Evolutionary conservation across 2,113 vertebrate genomes (phyloP).

Genomic region (Xiphias gladius): DNA sequence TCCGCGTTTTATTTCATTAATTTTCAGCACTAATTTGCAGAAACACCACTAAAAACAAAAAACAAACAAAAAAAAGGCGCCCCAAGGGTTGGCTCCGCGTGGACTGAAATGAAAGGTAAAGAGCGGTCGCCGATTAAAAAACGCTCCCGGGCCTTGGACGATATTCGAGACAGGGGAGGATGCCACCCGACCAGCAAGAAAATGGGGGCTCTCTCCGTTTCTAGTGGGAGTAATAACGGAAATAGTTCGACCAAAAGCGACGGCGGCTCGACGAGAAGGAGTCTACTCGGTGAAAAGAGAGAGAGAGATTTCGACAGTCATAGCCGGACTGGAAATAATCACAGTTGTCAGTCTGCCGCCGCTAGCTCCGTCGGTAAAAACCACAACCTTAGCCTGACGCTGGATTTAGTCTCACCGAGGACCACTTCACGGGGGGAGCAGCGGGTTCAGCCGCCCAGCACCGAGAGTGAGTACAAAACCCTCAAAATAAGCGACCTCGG

Average conservation of each 20-base stretch:
- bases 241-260: conserved; percentile 87
- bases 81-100: conserved; percentile 44
- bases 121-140: conserved; percentile 97
- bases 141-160: conserved; percentile 93
- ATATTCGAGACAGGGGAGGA: conserved; percentile 90
- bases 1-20: conserved; percentile 33
- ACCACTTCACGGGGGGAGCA: conserved; percentile 82
- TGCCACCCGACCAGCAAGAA: conserved; percentile 91
- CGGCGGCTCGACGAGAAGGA: conserved; percentile 86
- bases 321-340: conserved; percentile 87
- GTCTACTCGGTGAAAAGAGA: conserved; percentile 89
- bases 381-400: conserved; percentile 83
- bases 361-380: conserved; percentile 86
- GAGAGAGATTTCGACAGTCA: conserved; percentile 89
- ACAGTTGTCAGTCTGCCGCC: conserved; percentile 79
- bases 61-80: not conserved
- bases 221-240: conserved; percentile 85
- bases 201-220: conserved; percentile 86
- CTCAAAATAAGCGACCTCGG: conserved; percentile 97
- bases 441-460: conserved; percentile 73
- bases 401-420: conserved; percentile 78
- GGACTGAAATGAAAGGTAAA: conserved; percentile 92
- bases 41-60: conserved; percentile 7
- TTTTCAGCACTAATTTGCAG: conserved; percentile 51
- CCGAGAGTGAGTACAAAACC: conserved; percentile 94